Base-by-base conservation (phyloP, 2,797 vertebrate species). In the Micrastur ruficollis region DNA sequence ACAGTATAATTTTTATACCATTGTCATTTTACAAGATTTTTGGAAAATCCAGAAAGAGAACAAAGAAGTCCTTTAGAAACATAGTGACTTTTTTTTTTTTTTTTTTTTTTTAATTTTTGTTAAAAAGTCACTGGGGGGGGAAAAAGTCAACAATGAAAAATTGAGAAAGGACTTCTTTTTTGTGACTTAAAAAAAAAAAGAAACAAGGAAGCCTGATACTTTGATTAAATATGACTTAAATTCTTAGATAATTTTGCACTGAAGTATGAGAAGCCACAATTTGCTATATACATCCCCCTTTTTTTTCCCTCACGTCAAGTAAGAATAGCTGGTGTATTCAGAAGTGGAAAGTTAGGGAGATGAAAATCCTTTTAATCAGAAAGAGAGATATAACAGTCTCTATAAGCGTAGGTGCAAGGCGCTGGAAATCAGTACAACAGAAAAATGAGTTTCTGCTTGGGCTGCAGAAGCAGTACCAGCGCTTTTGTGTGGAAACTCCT, bases 1-100 rank as follows among this genome's bases (percentile, higher is more conserved):
- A 96, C 97, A 98, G 98, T 98, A 98, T 98, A 59, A 67, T 96
- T 97, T 97, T 97, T 94, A 92, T 88, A 74, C 94, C 59, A 73
- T 96, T 95, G 91, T 95, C 66, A 90, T 96, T 96, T 97, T 87
- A 92, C 82, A 94, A 81, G 97, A 97, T 90, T 96, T 97, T 95
- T 72, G 50, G 94, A 88, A 97, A 96, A 96, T 82, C 81, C 71
- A 81, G 75, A 52, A 83, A n/a, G 71, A 87, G 83, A 96, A 94
- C 96, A 96, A 97, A 95, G 93, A 91, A 85, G 53, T 88, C 81
- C 55, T 97, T 98, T 95, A 96, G 96, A 86, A 96, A 94, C 53
- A 44, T 34, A 75, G 79, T 86, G 67, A 11, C 68, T 65, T 61
- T 50, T 32, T 21, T 13, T 8, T 5, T 82, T 36, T 81, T 78